These are phyloP conservation scores for Antidorcas marsupialis DNA, from an alignment of 2,113 vertebrate genomes.

Conservation along the genomic window DNA sequence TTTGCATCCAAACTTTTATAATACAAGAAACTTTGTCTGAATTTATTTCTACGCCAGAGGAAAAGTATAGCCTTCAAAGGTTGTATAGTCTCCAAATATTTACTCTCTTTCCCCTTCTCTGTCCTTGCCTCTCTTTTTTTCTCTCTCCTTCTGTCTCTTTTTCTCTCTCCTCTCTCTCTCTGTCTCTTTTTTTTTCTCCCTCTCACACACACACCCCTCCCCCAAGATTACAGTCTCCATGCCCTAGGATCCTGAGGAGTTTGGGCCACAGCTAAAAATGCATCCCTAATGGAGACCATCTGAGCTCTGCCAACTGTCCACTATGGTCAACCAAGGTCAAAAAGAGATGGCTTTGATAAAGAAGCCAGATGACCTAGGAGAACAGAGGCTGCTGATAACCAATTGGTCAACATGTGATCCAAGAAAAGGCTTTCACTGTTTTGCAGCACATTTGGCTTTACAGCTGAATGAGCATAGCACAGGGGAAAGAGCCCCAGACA, in stretches of 20 bases:
- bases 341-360: background rate
- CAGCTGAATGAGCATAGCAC: background rate
- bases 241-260: background rate
- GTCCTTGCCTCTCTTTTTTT: background rate
- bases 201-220: background rate
- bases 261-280: background rate
- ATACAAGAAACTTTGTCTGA: background rate
- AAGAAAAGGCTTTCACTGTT: background rate
- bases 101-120: background rate
- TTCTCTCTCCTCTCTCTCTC: too few species aligned
- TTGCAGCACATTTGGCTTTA: fast-evolving
- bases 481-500: background rate
- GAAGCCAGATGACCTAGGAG: background rate
- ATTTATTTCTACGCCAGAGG: background rate
- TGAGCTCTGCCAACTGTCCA: background rate
- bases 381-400: background rate
- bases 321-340: background rate
- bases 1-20: background rate
- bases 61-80: background rate
- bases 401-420: background rate
- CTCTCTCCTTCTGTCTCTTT: background rate
- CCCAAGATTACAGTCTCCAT: background rate
- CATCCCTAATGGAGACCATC: background rate
- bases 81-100: background rate
- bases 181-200: background rate